Conservation (phyloP, 2,797 vertebrate genomes). For the Nannoperca obscura region DNA sequence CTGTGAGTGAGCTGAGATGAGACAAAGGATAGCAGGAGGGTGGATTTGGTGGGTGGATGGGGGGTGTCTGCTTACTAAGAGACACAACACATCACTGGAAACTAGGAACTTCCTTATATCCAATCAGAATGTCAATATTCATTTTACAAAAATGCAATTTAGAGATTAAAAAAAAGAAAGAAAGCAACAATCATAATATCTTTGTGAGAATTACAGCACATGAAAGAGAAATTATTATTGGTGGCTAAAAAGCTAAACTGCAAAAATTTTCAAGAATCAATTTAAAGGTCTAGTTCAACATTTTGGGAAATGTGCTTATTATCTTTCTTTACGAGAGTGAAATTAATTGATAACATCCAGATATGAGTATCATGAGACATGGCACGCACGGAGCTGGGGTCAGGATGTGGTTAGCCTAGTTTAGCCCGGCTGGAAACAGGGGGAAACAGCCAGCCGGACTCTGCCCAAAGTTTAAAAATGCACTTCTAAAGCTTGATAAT, state of each 20-base stretch:
- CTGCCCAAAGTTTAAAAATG: no score
- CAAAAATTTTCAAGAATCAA: not conserved
- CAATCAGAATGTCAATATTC: not conserved
- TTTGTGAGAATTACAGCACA: not conserved
- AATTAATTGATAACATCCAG: not conserved
- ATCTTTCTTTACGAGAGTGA: not conserved
- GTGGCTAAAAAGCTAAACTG: not conserved
- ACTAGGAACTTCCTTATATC: not conserved
- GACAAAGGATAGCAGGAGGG: constrained; percentile 46
- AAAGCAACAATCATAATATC: not conserved
- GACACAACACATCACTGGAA: not conserved
- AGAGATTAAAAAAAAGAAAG: not conserved
- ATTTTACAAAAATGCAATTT: not conserved
- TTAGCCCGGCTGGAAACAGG: not conserved
- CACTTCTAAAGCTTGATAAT: not conserved
- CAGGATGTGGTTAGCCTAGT: not conserved
- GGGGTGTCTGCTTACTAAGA: constrained; percentile 7
- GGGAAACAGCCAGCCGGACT: not conserved
- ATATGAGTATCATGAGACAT: no score
- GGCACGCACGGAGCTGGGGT: no score
- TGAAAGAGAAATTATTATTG: not conserved
- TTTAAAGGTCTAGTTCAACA: no score
- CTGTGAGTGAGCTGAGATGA: constrained; percentile 49
- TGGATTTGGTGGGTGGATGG: not conserved
- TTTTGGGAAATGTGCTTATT: not conserved